Evolutionary conservation across 2,888 invertebrate species (phyloP), one percentile per base, ranked within the genome.

Genomic region (Drosophila picticornis): DNA sequence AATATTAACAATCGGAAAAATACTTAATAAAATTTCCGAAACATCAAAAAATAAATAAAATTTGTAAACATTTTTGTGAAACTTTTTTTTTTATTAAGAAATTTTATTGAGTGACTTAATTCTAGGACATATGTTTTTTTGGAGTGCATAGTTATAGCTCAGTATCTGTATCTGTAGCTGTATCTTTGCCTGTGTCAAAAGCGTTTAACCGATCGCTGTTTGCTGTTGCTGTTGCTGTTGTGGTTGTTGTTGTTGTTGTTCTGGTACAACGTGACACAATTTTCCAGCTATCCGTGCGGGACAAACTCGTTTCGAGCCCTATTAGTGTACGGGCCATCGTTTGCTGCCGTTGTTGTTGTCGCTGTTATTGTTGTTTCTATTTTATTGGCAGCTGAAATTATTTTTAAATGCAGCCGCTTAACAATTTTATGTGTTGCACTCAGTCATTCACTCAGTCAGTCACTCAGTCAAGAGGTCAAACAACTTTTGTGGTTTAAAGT

Each of bases 341-440:
- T 57, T 40, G 56, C 55, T 56, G 56, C 55, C 51, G 36, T 57
- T 65, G 62, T 46, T 72, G 59, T 29, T 61, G 64, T 71, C 71
- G 70, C 60, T 73, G 55, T 67, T 72, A 53, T 71, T 61, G 64
- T 67, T 70, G 60, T 68, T 60, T 71, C 72, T 75, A 70, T 88
- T 84, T 88, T 87, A 87, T 89, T 86, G 84, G 87, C 87, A 86
- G 84, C 81, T 81, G 74, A 84, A 86, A 88, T 86, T 87, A 83
- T 86, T 85, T 88, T 84, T 86, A 85, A 85, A 85, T 85, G 86
- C 88, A 87, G 87, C 77, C 87, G 89, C 87, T 83, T 88, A 83
- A 83, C 88, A 89, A 89, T 85, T 86, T 87, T 64, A 77, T 83
- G 68, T 84, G 72, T 67, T 83, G 80, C 69, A 75, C 61, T 72